Evolutionary conservation across 2,888 invertebrate species (phyloP).

Genomic region (Amblyjoppa proteus): DNA sequence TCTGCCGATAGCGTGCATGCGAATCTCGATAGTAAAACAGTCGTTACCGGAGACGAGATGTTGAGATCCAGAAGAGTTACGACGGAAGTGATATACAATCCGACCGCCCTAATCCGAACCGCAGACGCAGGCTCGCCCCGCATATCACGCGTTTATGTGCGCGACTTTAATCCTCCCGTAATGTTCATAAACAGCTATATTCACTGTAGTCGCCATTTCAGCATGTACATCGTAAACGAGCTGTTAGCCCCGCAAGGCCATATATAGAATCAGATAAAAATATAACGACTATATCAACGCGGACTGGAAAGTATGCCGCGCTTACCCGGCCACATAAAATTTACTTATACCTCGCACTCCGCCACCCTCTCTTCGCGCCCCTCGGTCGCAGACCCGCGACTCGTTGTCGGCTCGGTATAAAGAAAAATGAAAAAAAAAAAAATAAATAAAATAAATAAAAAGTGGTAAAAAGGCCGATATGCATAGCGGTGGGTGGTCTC

Average conservation of each 20-base stretch:
- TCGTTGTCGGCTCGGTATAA: neutral
- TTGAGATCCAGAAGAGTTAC: neutral
- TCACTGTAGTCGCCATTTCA: neutral
- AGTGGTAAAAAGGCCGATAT: neutral
- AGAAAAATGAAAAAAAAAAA: neutral
- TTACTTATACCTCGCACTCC: neutral
- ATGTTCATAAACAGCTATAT: conserved; percentile 44
- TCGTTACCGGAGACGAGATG: neutral
- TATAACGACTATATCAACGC: conserved; percentile 39
- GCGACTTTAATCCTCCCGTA: conserved; percentile 1
- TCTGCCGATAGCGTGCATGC: neutral
- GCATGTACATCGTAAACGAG: conserved; percentile 30
- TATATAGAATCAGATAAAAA: conserved; percentile 48
- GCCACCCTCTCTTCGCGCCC: neutral
- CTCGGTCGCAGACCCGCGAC: neutral
- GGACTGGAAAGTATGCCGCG: conserved; percentile 36
- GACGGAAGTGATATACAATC: neutral
- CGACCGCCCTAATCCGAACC: neutral
- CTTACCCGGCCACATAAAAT: conserved; percentile 14
- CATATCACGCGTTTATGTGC: neutral
- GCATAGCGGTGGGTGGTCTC: neutral
- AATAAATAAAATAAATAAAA: neutral
- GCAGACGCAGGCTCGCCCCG: neutral
- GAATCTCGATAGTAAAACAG: conserved; percentile 1
- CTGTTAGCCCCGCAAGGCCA: conserved; percentile 17